Base-by-base conservation (phyloP, 2,113 vertebrate species). In the Ochotona curzoniae region DNA sequence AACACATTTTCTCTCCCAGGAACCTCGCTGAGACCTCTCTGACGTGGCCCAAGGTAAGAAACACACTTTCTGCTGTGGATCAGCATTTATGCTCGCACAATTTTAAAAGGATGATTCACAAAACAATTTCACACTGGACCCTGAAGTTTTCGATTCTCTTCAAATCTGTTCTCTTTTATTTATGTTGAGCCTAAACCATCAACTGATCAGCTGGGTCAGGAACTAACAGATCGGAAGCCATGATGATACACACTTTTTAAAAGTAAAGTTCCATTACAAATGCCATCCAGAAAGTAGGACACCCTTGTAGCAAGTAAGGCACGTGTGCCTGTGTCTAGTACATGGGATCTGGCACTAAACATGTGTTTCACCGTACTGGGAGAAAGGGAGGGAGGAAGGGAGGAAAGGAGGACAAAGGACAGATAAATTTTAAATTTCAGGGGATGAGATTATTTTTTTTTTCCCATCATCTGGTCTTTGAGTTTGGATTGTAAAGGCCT, bases 401-500 rank as follows among this genome's bases (percentile, higher is more conserved):
- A 25, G 12, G 1, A 32, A 71, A 63, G 49, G 57, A 13, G 57
- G 20, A 66, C 91, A 93, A 64, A 7, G 54, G 54, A 25, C 3
- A 79, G 80, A 83, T 12, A 79, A 0, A 54, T 78, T 92, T 69
- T 30, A 80, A 12, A 64, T 90, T 71, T 87, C 51, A 70, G 91
- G 90, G 23, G 66, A 57, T 71, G 61, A n/a, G 47, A 4, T 44
- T 44, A 44, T 44, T 44, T 44, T 44, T 44, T 26, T 61, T 21
- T 49, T 32, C n/a, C n/a, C 57, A 67, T 23, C 54, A 63, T 90
- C 73, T 80, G 32, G 1, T 28, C 63, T 92, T 87, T 66, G 57
- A 57, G 67, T 82, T 87, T 94, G 76, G 12, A 82, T 69, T 38
- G 23, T 47, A 74, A 93, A 67, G 76, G 71, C n/a, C 63, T 93